Evolutionary conservation across 2,888 invertebrate genomes (phyloP).

Genomic region (Agrotis ipsilon): DNA sequence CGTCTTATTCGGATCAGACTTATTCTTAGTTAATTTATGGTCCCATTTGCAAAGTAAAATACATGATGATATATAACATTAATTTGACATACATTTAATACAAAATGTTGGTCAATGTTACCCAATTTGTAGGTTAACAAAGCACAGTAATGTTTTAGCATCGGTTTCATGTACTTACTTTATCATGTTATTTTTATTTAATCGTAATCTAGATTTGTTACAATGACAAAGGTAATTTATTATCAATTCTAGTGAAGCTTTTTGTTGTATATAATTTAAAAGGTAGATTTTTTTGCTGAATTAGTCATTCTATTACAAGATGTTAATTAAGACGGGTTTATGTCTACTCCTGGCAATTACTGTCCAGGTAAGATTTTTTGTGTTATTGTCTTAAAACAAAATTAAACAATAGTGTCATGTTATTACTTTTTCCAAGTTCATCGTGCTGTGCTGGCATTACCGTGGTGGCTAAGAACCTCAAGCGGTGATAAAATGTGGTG

Average conservation of each 20-base stretch:
- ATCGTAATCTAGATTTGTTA: slow-evolving; percentile 6
- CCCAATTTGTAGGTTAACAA: background rate
- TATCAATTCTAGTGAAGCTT: background rate
- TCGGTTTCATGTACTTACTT: background rate
- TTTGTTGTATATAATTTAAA: background rate
- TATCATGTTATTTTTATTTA: background rate
- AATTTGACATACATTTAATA: no score
- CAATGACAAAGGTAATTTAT: background rate
- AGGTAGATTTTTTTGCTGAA: background rate
- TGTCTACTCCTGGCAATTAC: slow-evolving; percentile 13
- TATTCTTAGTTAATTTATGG: no score
- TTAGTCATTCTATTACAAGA: background rate
- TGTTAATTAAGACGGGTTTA: background rate
- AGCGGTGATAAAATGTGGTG: no score
- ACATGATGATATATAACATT: no score
- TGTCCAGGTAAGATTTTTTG: slow-evolving; percentile 25
- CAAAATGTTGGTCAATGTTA: background rate
- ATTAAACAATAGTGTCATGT: no score
- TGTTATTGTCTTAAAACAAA: no score
- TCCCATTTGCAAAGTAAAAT: no score
- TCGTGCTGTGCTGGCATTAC: no score
- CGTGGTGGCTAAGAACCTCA: no score
- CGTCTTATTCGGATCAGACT: no score
- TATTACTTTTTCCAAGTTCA: no score
- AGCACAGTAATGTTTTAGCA: background rate